A percentile compares a stretch with the other conserved stretches of the same genome.
These are phyloP conservation scores for Syritta pipiens DNA, from an alignment of 2,888 invertebrate species.

Conservation along the genomic window DNA sequence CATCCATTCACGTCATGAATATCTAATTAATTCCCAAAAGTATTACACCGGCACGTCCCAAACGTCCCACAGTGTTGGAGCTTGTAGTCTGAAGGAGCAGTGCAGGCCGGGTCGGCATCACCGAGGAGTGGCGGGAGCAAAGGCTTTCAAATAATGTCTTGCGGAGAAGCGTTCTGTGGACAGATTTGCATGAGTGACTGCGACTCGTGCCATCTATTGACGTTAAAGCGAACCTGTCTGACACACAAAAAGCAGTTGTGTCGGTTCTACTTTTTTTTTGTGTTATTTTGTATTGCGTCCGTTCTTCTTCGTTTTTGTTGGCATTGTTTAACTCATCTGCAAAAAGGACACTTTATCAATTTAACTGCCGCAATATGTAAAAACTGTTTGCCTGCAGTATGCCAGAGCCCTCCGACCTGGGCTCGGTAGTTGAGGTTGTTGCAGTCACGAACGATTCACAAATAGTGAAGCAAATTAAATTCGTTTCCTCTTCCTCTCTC, in stretches of 20 bases:
- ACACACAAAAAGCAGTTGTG: not conserved
- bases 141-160: not conserved
- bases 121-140: too few species aligned
- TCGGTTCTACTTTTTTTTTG: not conserved
- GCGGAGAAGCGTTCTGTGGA: not conserved
- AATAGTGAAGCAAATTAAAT: conserved; percentile 64
- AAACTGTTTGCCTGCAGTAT: conserved; percentile 62
- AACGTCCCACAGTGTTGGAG: conserved; percentile 41
- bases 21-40: conserved; percentile 67
- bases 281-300: not conserved
- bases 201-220: conserved; percentile 38
- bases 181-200: conserved; percentile 40
- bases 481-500: conserved; percentile 23
- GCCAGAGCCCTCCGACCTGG: conserved; percentile 16
- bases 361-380: conserved; percentile 69
- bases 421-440: conserved; percentile 46
- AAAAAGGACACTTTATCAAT: conserved; percentile 69
- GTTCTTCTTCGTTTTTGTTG: conserved; percentile 11
- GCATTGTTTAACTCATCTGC: conserved; percentile 63
- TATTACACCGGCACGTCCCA: conserved; percentile 64
- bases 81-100: not conserved
- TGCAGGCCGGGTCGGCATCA: too few species aligned
- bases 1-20: conserved; percentile 67
- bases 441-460: conserved; percentile 48
- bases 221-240: conserved; percentile 22